Conservation (phyloP, 92 coral and sea anemone genomes). For the Zoanthus sociatus region DNA sequence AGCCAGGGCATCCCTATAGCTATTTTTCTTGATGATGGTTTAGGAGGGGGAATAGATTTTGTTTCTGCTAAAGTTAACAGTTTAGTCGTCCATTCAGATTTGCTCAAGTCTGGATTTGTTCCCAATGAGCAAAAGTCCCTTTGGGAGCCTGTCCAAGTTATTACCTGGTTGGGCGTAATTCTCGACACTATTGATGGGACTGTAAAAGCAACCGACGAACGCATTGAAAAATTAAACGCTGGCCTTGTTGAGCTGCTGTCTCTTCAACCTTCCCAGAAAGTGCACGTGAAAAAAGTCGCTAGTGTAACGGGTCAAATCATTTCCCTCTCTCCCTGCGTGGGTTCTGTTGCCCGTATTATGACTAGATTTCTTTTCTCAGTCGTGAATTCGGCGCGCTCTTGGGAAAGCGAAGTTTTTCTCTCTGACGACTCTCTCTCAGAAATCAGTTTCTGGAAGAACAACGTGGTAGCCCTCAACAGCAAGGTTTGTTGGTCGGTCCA, state of each 20-base stretch:
- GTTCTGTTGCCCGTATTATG: slow-evolving; percentile 31
- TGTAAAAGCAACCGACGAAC: not conserved
- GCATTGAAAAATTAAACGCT: slow-evolving; percentile 25
- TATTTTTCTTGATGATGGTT: slow-evolving; percentile 30
- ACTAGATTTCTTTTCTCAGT: slow-evolving; percentile 34
- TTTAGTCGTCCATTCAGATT: slow-evolving; percentile 36
- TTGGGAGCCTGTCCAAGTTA: slow-evolving; percentile 37
- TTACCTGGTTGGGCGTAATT: slow-evolving; percentile 35
- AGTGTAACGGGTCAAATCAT: slow-evolving; percentile 11
- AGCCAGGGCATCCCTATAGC: slow-evolving; percentile 27
- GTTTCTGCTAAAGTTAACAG: slow-evolving; percentile 45
- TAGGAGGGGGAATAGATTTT: slow-evolving; percentile 21
- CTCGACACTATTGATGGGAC: slow-evolving; percentile 17
- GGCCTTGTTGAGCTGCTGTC: slow-evolving; percentile 29
- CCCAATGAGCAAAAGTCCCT: slow-evolving; percentile 31
- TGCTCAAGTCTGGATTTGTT: slow-evolving; percentile 43
- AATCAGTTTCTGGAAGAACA: slow-evolving; percentile 49
- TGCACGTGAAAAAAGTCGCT: slow-evolving; percentile 41
- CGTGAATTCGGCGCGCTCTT: slow-evolving; percentile 42
- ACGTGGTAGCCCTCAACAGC: slow-evolving; percentile 41
- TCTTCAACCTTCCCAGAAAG: slow-evolving; percentile 1
- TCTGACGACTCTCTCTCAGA: slow-evolving; percentile 27
- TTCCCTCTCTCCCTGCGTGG: slow-evolving; percentile 22
- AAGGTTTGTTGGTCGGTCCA: slow-evolving; percentile 31
- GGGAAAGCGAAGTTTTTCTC: slow-evolving; percentile 39